phyloP scores from a whole-genome alignment of 2,888 invertebrate species.

The Keiferia lycopersicella region DNA sequence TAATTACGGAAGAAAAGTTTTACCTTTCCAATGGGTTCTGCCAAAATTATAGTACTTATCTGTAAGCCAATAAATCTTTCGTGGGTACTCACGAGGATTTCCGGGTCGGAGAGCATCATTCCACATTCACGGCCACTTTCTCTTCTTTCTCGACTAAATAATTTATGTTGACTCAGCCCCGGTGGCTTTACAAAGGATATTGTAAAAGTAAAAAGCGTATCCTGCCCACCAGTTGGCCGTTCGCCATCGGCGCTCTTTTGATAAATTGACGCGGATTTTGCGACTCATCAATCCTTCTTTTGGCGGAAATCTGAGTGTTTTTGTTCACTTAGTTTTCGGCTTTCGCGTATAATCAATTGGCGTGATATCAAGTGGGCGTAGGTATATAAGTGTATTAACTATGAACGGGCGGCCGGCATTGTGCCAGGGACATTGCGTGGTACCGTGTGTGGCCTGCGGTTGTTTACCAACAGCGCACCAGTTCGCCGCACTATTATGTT shows the following conservation, averaged over 20 bases:
- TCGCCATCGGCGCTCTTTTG: conserved; percentile 20
- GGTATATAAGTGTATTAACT: background rate
- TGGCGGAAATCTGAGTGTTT: background rate
- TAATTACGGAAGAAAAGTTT: conserved; percentile 52
- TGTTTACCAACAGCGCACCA: conserved; percentile 20
- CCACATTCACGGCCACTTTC: conserved; percentile 24
- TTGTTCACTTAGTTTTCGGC: conserved; percentile 3
- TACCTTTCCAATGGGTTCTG: conserved; percentile 39
- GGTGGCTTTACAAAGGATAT: background rate
- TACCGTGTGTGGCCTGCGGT: background rate
- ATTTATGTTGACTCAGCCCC: conserved; percentile 7
- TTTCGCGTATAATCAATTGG: conserved; percentile 6
- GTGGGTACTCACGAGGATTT: conserved; percentile 23
- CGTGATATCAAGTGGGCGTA: background rate
- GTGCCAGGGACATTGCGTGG: background rate
- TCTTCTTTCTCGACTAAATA: conserved; percentile 18
- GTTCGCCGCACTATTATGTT: conserved; percentile 23
- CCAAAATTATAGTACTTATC: conserved; percentile 34
- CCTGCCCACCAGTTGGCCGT: conserved; percentile 15
- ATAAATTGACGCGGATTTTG: conserved; percentile 20
- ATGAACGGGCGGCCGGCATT: background rate
- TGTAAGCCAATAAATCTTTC: conserved; percentile 36
- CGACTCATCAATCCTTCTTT: conserved; percentile 13
- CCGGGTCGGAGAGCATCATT: conserved; percentile 24
- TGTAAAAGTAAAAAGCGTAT: conserved; percentile 13